Base-by-base conservation (phyloP, 2,888 invertebrate genomes). In the Trachelus iudaicus region DNA sequence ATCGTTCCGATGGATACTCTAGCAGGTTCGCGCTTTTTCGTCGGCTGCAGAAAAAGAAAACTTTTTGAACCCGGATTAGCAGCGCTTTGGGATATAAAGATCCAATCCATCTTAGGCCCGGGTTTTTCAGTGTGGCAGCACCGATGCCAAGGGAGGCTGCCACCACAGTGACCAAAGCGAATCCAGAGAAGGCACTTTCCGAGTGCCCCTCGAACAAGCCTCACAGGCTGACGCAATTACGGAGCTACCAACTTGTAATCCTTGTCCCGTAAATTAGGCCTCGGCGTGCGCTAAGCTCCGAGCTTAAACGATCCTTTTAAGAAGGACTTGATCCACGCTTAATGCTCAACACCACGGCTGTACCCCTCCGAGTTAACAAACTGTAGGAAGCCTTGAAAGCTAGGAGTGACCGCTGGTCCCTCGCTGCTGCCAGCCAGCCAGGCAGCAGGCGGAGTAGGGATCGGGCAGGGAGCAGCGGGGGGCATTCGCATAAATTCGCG, bases 261-360 rank as follows among this genome's bases (percentile, higher is more conserved):
- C 85, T 80, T 79, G 85, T 83, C 86, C 85, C 86, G 84, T 87
- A 87, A 88, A 88, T 87, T 87, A 84, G 83, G 81, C 82, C 80
- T 79, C 75, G 33, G 75, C 77, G 75, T 40, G 80, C 81, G 83
- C 83, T 85, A 87, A 88, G 86, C 88, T 84, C 81, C 84, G 83
- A 84, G 86, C 85, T 87, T 87, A 87, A 86, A 85, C 84, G 86
- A 86, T 85, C 87, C 87, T 87, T 87, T 87, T 87, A 86, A 87
- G 85, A 86, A 85, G 85, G 83, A 84, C 83, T 83, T 87, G 86
- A 88, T 87, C 86, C 87, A 83, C 85, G 80, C 83, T 86, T 86
- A 87, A 87, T 85, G 85, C 85, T 81, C 80, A 79, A 82, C 83
- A 83, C 80, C 80, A 82, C 78, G 79, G 78, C 31, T 56, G 9